Evolutionary conservation across 2,113 vertebrate species (phyloP).

Genomic region (Machaerirhynchus nigripectus): DNA sequence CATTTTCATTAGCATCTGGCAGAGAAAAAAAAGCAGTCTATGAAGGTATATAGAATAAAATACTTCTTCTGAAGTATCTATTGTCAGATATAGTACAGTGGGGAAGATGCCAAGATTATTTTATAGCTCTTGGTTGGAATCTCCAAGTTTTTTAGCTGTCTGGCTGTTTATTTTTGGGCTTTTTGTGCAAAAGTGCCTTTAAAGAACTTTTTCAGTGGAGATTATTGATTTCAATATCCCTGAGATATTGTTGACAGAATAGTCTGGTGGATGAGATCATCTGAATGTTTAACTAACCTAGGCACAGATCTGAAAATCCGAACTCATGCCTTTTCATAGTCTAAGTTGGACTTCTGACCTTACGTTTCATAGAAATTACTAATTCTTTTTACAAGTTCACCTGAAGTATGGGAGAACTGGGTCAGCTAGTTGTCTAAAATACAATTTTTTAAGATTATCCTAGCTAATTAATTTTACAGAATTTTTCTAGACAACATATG

Average conservation of each 20-base stretch:
- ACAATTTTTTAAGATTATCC: not conserved
- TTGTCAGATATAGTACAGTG: not conserved
- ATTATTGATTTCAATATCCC: not conserved
- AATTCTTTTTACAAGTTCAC: not conserved
- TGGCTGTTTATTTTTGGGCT: not conserved
- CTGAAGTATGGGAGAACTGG: not conserved
- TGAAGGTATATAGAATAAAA: not conserved
- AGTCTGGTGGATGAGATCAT: not conserved
- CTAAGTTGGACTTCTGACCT: not conserved
- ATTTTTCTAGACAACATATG: not conserved
- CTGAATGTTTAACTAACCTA: not conserved
- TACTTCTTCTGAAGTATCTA: not conserved
- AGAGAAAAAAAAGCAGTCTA: not conserved
- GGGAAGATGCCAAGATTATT: not conserved
- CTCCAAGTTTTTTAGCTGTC: not conserved
- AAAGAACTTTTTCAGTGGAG: not conserved
- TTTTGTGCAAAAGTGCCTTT: not conserved
- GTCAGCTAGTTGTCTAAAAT: not conserved
- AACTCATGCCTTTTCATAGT: not conserved
- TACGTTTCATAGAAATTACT: not conserved
- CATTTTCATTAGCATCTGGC: not conserved
- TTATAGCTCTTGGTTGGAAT: not conserved
- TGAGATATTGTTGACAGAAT: not conserved
- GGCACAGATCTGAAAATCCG: not conserved
- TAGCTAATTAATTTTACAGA: not conserved